phyloP scores from a whole-genome alignment of 2,797 vertebrate genomes.

The Nannoperca australis region DNA sequence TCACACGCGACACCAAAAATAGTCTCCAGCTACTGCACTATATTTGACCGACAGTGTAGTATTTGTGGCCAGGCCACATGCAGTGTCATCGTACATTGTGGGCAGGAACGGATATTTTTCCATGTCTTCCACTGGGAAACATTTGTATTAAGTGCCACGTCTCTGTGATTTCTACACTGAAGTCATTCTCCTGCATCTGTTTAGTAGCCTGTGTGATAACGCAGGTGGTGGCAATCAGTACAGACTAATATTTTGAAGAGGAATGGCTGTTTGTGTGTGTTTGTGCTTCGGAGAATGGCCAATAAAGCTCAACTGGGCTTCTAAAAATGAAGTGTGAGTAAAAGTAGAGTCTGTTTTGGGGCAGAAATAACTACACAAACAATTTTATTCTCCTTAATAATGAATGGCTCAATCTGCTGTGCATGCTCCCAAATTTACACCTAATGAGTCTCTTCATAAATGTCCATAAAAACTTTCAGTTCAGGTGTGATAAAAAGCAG shows the following conservation, averaged over 20 bases:
- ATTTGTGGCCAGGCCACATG: slow-evolving; percentile 39
- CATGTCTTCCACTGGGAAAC: slow-evolving; percentile 26
- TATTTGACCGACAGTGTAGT: slow-evolving; percentile 40
- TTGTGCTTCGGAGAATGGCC: slow-evolving; percentile 48
- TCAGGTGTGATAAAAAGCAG: slow-evolving; percentile 29
- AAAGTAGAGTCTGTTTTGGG: slow-evolving; percentile 51
- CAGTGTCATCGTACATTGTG: slow-evolving; percentile 35
- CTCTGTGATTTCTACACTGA: slow-evolving; percentile 60
- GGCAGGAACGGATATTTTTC: slow-evolving; percentile 19
- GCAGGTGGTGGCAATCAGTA: slow-evolving; percentile 66
- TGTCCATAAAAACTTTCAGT: slow-evolving; percentile 14
- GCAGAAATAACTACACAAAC: slow-evolving; percentile 20
- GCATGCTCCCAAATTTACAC: slow-evolving; percentile 5
- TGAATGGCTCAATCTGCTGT: slow-evolving; percentile 27
- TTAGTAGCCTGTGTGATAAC: slow-evolving; percentile 63
- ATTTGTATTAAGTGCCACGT: slow-evolving; percentile 24
- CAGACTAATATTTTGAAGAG: slow-evolving; percentile 62
- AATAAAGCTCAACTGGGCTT: slow-evolving; percentile 69
- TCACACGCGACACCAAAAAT: slow-evolving; percentile 52
- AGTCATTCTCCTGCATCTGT: slow-evolving; percentile 66
- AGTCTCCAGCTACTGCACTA: slow-evolving; percentile 30
- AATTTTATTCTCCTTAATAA: slow-evolving; percentile 33
- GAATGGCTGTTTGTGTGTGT: slow-evolving; percentile 58
- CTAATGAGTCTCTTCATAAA: slow-evolving; percentile 5
- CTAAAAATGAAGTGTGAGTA: slow-evolving; percentile 65